Evolutionary conservation across 1,140 invertebrate genomes (phyloP), one percentile per base, ranked within the genome.

Genomic region (Manduca sexta): DNA sequence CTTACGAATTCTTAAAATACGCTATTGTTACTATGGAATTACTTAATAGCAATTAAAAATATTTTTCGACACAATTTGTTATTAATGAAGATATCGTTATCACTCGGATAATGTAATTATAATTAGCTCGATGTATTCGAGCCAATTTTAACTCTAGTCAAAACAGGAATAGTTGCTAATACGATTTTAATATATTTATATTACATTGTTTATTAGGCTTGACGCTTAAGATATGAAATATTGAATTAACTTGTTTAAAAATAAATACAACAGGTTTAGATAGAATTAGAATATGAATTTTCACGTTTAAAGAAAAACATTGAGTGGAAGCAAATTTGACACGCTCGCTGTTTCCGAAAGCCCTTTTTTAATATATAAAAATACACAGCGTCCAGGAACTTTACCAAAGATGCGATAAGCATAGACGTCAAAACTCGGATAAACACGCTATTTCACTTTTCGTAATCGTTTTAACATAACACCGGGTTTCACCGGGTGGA

Each of bases 21-120:
- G 14, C 38, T 40, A 11, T 3, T 40, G 38, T 40, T 40, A 40
- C 38, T 40, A 40, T n/a, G 38, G 14, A 12, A 38, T 38, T 6
- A 15, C 4, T 40, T 40, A 35, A 6, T 6, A 12, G 34, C 34
- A 35, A 35, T 35, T 26, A 26, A 26, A 26, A 26, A 5, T 26
- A 26, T 35, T 43, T 16, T 43, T 43, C 41, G n/a, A 29, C 41
- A 43, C 8, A 17, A 39, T 43, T 43, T 18, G 8, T 40, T 43
- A 31, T 43, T 30, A 14, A 2, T 15, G 2, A 18, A 8, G 39
- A 43, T 43, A 43, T 12, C 13, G 11, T 43, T 43, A 43, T 43
- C 41, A 14, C 10, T 21, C 26, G 8, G n/a, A 43, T 21, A 15
- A 29, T 30, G 18, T 21, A 43, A 43, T 43, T 30, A 43, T 43